Conservation (phyloP, 2,888 invertebrate species). For the Trachelus tabidus region DNA sequence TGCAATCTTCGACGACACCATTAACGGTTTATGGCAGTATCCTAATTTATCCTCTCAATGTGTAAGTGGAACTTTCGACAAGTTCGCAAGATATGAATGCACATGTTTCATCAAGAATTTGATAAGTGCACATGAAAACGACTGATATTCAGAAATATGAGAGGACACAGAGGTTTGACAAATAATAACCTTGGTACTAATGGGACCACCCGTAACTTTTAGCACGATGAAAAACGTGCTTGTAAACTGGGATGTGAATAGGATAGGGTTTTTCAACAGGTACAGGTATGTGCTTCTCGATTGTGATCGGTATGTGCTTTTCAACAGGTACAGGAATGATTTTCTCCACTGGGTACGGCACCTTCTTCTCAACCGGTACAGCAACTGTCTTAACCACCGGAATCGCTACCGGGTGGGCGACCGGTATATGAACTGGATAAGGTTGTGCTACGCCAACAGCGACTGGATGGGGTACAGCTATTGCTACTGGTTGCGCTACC, state of each 20-base stretch:
- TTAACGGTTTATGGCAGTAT: neutral
- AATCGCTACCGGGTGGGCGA: conserved; percentile 75
- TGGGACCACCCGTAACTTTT: conserved; percentile 59
- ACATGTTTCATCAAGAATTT: neutral
- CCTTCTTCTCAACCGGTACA: conserved; percentile 77
- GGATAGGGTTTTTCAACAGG: conserved; percentile 77
- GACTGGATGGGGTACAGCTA: conserved; percentile 71
- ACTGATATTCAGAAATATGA: neutral
- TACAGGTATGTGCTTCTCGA: conserved; percentile 76
- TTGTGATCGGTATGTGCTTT: conserved; percentile 76
- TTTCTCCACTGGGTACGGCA: conserved; percentile 77
- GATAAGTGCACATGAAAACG: neutral
- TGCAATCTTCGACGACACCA: neutral
- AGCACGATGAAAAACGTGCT: conserved; percentile 76
- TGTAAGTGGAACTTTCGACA: neutral
- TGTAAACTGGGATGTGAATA: conserved; percentile 77
- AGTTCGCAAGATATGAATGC: neutral
- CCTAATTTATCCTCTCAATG: neutral
- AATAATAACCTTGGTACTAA: neutral
- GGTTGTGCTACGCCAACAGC: conserved; percentile 73
- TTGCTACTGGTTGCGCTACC: conserved; percentile 72
- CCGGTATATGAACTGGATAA: conserved; percentile 76
- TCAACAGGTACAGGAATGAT: conserved; percentile 75
- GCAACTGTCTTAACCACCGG: conserved; percentile 77
- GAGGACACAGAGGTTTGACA: neutral